Evolutionary conservation across 2,888 invertebrate species (phyloP).

Genomic region (Nebria brevicollis): DNA sequence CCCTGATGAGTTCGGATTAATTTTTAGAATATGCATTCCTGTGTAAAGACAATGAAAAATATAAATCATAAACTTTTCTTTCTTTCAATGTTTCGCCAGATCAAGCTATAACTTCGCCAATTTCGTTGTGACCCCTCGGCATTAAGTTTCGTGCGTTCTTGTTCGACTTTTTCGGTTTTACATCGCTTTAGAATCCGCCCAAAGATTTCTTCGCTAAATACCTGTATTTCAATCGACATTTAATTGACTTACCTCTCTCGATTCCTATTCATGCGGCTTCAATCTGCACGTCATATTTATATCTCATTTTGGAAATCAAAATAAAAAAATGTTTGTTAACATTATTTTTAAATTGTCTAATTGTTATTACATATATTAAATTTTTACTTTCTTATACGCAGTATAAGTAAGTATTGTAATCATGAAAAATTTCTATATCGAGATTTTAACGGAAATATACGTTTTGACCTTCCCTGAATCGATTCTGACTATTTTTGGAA

Average conservation of each 20-base stretch:
- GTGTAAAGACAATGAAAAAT: slow-evolving; percentile 34
- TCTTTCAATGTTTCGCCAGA: slow-evolving; percentile 36
- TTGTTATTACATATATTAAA: too few relatives aligned
- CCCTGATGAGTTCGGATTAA: neutral
- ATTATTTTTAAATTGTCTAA: too few relatives aligned
- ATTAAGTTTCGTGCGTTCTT: neutral
- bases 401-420: too few relatives aligned
- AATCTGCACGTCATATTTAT: too few relatives aligned
- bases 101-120: slow-evolving; percentile 15
- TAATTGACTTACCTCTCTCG: neutral
- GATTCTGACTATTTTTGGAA: too few relatives aligned
- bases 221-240: neutral
- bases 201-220: neutral
- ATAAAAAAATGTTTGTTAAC: too few relatives aligned
- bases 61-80: slow-evolving; percentile 40
- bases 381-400: too few relatives aligned
- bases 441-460: too few relatives aligned
- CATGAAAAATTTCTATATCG: too few relatives aligned
- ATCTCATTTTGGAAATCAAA: too few relatives aligned
- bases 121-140: neutral
- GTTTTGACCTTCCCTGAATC: too few relatives aligned
- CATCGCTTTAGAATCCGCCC: neutral
- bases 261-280: too few relatives aligned
- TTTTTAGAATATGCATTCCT: slow-evolving; percentile 34
- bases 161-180: neutral